Evolutionary conservation across 1,140 invertebrate species (phyloP).

Genomic region (Drosophila repleta): DNA sequence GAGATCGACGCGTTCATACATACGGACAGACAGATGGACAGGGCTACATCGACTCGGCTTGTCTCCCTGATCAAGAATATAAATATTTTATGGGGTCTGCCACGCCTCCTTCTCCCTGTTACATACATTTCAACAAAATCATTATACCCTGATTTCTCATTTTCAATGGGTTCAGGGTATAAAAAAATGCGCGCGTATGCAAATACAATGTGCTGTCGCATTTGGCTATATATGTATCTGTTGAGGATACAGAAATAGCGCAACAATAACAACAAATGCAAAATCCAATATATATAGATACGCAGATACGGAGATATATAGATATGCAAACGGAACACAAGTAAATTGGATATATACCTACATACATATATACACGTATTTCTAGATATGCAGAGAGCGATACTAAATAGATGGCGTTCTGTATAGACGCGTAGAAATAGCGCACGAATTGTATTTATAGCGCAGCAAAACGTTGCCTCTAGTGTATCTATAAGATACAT

Average conservation of each 20-base stretch:
- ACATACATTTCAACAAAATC: too few species aligned
- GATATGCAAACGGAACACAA: conserved; percentile 24
- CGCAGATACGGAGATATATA: conserved; percentile 19
- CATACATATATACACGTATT: conserved; percentile 5
- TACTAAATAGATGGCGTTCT: conserved; percentile 32
- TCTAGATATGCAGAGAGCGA: too few species aligned
- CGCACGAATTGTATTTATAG: conserved; percentile 50
- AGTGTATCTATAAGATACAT: conserved; percentile 43
- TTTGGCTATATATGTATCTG: background rate
- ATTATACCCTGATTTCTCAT: too few species aligned
- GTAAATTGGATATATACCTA: background rate
- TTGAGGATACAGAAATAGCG: conserved; percentile 32
- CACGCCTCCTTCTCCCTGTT: too few species aligned
- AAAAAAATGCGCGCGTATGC: conserved; percentile 24
- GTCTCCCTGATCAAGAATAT: too few species aligned
- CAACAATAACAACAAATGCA: conserved; percentile 57
- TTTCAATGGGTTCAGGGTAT: too few species aligned
- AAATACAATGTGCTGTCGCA: conserved; percentile 28
- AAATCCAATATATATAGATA: conserved; percentile 60
- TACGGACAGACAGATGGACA: too few species aligned
- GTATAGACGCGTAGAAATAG: conserved; percentile 45
- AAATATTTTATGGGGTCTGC: too few species aligned
- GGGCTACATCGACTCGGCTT: too few species aligned
- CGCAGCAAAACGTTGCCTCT: conserved; percentile 14
- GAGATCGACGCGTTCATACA: too few species aligned